A percentile compares a stretch with the other conserved stretches of the same genome.
Conservation (phyloP, 2,888 invertebrate genomes). For the Rugalucina vietnamica region DNA sequence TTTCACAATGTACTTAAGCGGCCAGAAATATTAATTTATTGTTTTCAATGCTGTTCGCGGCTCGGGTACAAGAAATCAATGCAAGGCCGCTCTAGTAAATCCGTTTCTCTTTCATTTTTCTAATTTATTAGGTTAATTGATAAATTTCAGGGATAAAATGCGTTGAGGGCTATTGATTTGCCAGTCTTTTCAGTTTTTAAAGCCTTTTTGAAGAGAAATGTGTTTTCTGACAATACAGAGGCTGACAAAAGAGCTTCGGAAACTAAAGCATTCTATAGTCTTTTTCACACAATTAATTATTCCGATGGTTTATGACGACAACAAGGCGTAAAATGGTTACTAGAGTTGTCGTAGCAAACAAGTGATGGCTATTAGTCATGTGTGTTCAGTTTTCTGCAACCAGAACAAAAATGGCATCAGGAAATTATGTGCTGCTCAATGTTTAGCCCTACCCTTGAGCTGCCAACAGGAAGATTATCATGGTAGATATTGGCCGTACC, state of each 20-base stretch:
- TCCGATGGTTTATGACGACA: too few species aligned
- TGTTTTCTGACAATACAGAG: neutral
- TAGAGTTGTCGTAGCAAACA: too few species aligned
- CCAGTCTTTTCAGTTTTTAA: neutral
- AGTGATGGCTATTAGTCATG: too few species aligned
- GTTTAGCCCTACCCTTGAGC: too few species aligned
- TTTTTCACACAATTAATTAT: too few species aligned
- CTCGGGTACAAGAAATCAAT: constrained; percentile 8
- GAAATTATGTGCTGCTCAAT: too few species aligned
- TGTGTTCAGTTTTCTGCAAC: too few species aligned
- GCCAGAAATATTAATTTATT: constrained; percentile 19
- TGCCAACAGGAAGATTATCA: too few species aligned
- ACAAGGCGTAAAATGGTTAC: too few species aligned
- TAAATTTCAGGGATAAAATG: constrained; percentile 12
- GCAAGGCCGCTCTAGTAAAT: neutral
- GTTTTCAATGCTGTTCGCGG: constrained; percentile 1
- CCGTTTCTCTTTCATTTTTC: constrained; percentile 6
- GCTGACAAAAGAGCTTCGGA: constrained; percentile 3
- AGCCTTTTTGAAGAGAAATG: neutral
- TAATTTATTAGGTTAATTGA: constrained; percentile 5
- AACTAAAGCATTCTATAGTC: too few species aligned
- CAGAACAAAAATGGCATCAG: too few species aligned
- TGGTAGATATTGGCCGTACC: too few species aligned
- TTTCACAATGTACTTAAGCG: constrained; percentile 31
- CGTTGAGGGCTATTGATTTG: neutral